phyloP scores from a whole-genome alignment of 2,113 vertebrate species.

The Eulemur macaco region DNA sequence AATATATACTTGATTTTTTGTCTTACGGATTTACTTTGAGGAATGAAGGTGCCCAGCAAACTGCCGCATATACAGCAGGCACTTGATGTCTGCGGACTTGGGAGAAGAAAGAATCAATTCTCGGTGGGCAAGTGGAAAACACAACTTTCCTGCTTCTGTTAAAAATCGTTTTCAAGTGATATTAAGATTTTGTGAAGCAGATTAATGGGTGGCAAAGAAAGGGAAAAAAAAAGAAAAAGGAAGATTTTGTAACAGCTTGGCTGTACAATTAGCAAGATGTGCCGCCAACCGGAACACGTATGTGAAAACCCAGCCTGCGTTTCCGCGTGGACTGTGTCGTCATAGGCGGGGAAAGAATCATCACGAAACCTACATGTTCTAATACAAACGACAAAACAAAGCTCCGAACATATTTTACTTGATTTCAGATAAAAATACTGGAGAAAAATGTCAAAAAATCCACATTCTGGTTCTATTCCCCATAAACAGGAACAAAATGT shows the following conservation, averaged over 20 bases:
- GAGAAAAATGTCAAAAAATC: neutral
- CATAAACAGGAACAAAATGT: neutral
- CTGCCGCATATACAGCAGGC: neutral
- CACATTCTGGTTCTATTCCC: neutral
- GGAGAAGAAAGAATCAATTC: neutral
- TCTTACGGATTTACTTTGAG: neutral
- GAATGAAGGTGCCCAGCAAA: neutral
- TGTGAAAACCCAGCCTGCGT: neutral
- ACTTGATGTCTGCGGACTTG: neutral
- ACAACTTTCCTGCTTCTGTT: neutral
- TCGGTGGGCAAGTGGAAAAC: neutral
- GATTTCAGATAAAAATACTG: neutral
- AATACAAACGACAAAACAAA: neutral
- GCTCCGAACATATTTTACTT: neutral
- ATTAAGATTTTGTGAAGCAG: constrained; percentile 15
- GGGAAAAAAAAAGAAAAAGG: too few relatives aligned
- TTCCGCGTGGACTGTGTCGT: constrained; percentile 9
- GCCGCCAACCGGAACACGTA: constrained; percentile 36
- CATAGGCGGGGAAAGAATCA: neutral
- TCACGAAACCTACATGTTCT: neutral
- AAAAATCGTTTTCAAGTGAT: constrained; percentile 45
- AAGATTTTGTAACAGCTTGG: constrained; percentile 54
- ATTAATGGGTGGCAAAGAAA: too few relatives aligned
- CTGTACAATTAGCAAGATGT: constrained; percentile 5
- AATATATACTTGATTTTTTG: neutral